Conservation (phyloP, 1,140 invertebrate genomes). For the Venturia canescens region DNA sequence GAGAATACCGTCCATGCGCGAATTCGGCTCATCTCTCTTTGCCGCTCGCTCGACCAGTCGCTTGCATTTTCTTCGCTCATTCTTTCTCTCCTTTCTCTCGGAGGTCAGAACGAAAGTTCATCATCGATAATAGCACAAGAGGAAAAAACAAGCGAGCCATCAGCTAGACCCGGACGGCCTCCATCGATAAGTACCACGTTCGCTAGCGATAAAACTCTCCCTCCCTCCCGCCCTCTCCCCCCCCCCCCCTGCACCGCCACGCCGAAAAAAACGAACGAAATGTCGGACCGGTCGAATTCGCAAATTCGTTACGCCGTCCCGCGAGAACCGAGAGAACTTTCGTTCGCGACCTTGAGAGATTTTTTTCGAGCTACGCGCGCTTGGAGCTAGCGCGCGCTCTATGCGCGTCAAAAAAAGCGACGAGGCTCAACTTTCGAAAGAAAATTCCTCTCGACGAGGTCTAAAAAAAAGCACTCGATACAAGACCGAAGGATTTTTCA, state of each 20-base stretch:
- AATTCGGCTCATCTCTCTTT: background rate
- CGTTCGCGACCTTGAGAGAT: slow-evolving; percentile 62
- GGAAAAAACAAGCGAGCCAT: slow-evolving; percentile 65
- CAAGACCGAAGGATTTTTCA: too few relatives aligned
- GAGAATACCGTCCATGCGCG: background rate
- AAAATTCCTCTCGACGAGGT: too few relatives aligned
- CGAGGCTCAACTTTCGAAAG: background rate
- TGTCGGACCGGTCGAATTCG: slow-evolving; percentile 39
- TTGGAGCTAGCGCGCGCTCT: slow-evolving; percentile 1
- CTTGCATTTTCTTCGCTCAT: slow-evolving; percentile 67
- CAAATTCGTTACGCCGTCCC: slow-evolving; percentile 55
- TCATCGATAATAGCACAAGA: slow-evolving; percentile 75
- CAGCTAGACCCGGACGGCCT: slow-evolving; percentile 8
- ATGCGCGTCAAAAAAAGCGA: background rate
- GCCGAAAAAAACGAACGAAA: slow-evolving; percentile 52
- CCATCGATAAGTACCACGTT: slow-evolving; percentile 66
- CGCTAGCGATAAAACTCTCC: slow-evolving; percentile 54
- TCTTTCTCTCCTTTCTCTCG: slow-evolving; percentile 16
- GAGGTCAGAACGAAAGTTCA: slow-evolving; percentile 74
- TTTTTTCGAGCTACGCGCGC: slow-evolving; percentile 45
- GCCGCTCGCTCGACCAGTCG: background rate
- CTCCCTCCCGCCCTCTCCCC: too few relatives aligned
- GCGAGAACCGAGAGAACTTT: slow-evolving; percentile 58
- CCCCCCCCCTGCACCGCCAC: too few relatives aligned
- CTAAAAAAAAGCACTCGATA: too few relatives aligned